phyloP scores from a whole-genome alignment of 2,113 vertebrate genomes.

The Melierax canorus region DNA sequence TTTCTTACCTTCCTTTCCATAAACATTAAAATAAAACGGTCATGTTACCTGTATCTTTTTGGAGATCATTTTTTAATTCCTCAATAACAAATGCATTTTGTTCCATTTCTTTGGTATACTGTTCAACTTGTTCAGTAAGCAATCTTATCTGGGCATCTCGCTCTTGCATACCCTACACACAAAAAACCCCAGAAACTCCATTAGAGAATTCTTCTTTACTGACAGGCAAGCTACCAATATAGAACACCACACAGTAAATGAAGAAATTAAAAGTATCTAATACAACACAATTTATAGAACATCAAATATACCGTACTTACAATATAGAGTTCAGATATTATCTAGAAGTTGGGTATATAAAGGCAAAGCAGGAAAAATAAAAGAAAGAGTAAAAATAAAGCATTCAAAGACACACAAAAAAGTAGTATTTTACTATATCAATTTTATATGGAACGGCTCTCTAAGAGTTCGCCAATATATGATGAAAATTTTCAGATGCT shows the following conservation, averaged over 20 bases:
- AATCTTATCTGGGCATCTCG: constrained; percentile 89
- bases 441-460: neutral
- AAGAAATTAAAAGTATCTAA: neutral
- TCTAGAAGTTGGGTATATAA: constrained; percentile 65
- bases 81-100: constrained; percentile 83
- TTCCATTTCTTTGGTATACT: constrained; percentile 93
- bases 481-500: neutral
- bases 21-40: neutral
- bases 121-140: constrained; percentile 88
- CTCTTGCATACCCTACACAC: constrained; percentile 84
- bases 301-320: constrained; percentile 66
- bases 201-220: neutral
- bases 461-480: neutral
- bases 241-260: neutral
- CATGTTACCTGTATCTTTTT: constrained; percentile 81
- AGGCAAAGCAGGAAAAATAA: constrained; percentile 43
- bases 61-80: constrained; percentile 82
- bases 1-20: neutral
- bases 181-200: neutral
- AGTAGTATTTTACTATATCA: neutral
- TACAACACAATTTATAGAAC: neutral
- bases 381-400: constrained; percentile 11
- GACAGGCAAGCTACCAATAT: neutral
- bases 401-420: neutral
- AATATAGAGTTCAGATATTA: constrained; percentile 78